Conservation (phyloP, 2,888 invertebrate species). For the Rosalia funebris region DNA sequence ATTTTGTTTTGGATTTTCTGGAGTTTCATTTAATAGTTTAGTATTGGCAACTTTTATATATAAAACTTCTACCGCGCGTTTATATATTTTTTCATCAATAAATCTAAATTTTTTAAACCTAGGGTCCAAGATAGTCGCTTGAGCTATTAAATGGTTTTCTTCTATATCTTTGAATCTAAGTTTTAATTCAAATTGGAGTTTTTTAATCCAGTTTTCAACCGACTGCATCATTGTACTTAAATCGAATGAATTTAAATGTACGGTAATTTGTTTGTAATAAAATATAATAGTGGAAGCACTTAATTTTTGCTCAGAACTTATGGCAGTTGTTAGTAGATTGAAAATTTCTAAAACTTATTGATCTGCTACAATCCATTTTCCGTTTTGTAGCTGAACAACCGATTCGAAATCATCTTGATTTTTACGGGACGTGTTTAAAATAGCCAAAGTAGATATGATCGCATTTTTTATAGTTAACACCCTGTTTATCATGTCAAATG, state of each 20-base stretch:
- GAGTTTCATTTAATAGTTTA: slow-evolving; percentile 13
- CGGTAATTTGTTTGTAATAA: slow-evolving; percentile 30
- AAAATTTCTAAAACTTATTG: slow-evolving; percentile 32
- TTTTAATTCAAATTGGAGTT: slow-evolving; percentile 27
- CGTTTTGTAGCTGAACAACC: slow-evolving; percentile 19
- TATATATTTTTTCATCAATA: slow-evolving; percentile 23
- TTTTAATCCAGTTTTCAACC: slow-evolving; percentile 31
- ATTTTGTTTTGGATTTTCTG: not conserved
- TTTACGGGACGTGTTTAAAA: slow-evolving; percentile 12
- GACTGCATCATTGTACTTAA: slow-evolving; percentile 23
- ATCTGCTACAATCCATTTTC: slow-evolving; percentile 33
- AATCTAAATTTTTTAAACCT: slow-evolving; percentile 35
- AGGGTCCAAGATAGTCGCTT: slow-evolving; percentile 35
- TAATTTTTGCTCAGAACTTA: slow-evolving; percentile 31
- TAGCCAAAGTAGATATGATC: slow-evolving; percentile 25
- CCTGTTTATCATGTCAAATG: slow-evolving; percentile 30
- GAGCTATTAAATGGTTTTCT: slow-evolving; percentile 27
- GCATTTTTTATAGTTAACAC: slow-evolving; percentile 29
- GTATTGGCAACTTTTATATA: slow-evolving; percentile 29
- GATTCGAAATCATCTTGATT: slow-evolving; percentile 12
- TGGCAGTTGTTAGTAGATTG: slow-evolving; percentile 28
- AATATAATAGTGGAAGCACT: slow-evolving; percentile 33
- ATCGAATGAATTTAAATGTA: slow-evolving; percentile 30
- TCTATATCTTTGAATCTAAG: slow-evolving; percentile 23
- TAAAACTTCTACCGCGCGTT: slow-evolving; percentile 23